phyloP scores from a whole-genome alignment of 2,113 vertebrate genomes.

The Eonycteris spelaea region DNA sequence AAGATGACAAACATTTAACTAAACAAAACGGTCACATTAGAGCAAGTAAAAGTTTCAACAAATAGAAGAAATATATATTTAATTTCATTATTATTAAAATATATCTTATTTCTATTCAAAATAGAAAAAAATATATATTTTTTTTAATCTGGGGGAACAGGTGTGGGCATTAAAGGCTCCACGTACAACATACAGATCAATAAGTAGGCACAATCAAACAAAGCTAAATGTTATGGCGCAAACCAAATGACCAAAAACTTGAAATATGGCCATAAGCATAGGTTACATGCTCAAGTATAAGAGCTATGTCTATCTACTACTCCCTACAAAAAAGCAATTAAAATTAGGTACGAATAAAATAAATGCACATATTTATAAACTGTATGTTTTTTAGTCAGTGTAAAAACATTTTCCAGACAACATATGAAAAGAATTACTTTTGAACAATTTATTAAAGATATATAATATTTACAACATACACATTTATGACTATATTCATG shows the following conservation, averaged over 20 bases:
- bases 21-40: neutral
- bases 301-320: neutral
- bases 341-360: neutral
- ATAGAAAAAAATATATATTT: neutral
- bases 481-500: neutral
- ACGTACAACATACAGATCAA: neutral
- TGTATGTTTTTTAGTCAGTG: neutral
- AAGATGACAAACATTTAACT: neutral
- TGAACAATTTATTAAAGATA: conserved; percentile 10
- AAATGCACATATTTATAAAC: neutral
- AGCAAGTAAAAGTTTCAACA: neutral
- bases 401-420: conserved; percentile 31
- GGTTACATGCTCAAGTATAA: neutral
- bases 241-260: neutral
- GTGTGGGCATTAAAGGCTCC: neutral
- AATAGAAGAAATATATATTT: neutral
- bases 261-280: neutral
- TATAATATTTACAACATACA: neutral
- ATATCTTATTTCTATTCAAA: neutral
- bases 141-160: neutral
- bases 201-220: neutral
- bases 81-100: neutral
- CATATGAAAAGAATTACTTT: neutral
- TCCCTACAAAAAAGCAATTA: neutral
- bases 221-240: neutral